Conservation (phyloP, 2,797 vertebrate species). For the Poecilia wingei region DNA sequence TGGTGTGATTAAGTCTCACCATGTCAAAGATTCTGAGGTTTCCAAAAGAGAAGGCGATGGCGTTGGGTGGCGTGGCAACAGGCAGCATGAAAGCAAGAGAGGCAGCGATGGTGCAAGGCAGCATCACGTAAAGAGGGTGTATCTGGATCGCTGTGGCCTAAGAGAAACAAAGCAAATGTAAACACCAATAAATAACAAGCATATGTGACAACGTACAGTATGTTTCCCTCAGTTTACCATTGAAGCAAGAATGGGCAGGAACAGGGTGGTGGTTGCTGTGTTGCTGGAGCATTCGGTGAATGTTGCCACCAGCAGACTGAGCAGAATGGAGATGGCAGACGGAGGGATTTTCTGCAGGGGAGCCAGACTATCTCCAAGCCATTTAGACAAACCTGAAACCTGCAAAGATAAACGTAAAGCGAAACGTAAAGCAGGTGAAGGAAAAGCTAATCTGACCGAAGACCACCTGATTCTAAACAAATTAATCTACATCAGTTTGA, state of each 20-base stretch:
- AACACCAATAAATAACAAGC: neutral
- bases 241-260: constrained; percentile 90
- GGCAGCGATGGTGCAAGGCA: constrained; percentile 88
- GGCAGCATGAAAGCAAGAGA: constrained; percentile 97
- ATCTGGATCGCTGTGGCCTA: constrained; percentile 86
- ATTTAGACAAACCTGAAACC: constrained; percentile 85
- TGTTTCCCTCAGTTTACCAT: constrained; percentile 80
- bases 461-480: no score
- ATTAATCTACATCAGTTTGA: no score
- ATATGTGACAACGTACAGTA: neutral
- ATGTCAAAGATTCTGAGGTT: constrained; percentile 90
- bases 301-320: constrained; percentile 84
- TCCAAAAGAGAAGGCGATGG: constrained; percentile 93
- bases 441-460: neutral
- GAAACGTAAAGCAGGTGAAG: neutral
- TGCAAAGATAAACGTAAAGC: constrained; percentile 50
- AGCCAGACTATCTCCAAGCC: constrained; percentile 85
- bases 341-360: constrained; percentile 84
- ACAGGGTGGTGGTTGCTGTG: constrained; percentile 91
- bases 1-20: constrained; percentile 78
- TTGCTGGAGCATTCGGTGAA: constrained; percentile 97
- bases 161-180: neutral
- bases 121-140: constrained; percentile 91
- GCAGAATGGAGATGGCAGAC: constrained; percentile 80
- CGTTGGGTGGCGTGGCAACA: constrained; percentile 93